Evolutionary conservation across 2,113 vertebrate genomes (phyloP).

Genomic region (Zosterops japonicus): DNA sequence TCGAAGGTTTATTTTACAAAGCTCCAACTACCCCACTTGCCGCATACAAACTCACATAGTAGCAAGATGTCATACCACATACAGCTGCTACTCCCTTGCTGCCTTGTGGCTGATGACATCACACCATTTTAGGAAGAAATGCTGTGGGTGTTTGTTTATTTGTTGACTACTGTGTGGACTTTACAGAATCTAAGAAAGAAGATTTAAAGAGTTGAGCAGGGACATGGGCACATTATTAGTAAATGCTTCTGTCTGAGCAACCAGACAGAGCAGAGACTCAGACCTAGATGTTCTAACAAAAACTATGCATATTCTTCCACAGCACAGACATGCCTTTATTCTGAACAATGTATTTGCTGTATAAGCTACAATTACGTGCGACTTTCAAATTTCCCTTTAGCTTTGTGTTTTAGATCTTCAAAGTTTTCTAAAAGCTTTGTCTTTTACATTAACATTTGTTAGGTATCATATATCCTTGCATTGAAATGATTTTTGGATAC

Average conservation of each 20-base stretch:
- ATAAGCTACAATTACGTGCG: neutral
- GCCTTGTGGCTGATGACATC: neutral
- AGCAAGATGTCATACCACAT: neutral
- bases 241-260: neutral
- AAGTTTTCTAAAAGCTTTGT: neutral
- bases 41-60: too few species aligned
- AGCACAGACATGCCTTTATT: neutral
- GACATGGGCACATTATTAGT: accelerated
- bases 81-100: neutral
- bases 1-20: neutral
- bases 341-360: neutral
- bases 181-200: neutral
- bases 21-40: neutral
- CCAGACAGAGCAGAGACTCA: neutral
- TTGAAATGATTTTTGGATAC: neutral
- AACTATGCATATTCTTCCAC: neutral
- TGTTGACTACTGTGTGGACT: neutral
- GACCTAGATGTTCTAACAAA: neutral
- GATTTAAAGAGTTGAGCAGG: neutral
- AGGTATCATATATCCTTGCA: neutral
- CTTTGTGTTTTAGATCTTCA: neutral
- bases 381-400: neutral
- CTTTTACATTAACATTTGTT: neutral
- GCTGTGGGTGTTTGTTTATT: neutral
- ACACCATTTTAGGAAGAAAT: neutral